phyloP scores from a whole-genome alignment of 2,888 invertebrate species.

The Thymelicus acteon region DNA sequence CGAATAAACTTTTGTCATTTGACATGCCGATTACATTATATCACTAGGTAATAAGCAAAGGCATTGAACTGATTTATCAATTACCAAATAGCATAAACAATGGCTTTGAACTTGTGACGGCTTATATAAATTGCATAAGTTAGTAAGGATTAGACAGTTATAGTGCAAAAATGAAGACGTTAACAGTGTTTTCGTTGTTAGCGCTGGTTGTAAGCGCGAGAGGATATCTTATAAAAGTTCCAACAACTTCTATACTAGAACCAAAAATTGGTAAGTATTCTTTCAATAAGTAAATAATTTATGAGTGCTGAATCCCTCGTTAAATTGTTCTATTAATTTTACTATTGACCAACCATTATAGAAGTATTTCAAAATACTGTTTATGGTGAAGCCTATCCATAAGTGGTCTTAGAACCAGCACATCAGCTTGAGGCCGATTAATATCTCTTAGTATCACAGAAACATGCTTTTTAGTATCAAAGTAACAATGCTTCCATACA shows the following conservation, averaged over 20 bases:
- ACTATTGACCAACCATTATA: no score
- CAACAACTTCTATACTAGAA: constrained; percentile 49
- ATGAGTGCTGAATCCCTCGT: no score
- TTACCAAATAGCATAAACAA: constrained; percentile 50
- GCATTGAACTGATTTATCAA: constrained; percentile 64
- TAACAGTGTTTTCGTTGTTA: constrained; percentile 55
- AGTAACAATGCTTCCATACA: no score
- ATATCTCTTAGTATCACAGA: no score
- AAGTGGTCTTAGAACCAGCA: no score
- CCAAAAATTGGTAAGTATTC: constrained; percentile 45
- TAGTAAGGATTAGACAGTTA: constrained; percentile 24
- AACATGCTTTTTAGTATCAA: no score
- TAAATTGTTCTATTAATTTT: no score
- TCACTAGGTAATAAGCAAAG: constrained; percentile 42
- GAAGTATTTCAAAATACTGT: no score
- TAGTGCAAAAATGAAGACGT: constrained; percentile 61
- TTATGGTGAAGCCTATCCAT: no score
- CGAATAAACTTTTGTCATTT: constrained; percentile 51
- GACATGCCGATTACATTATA: constrained; percentile 31
- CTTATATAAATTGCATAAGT: constrained; percentile 42
- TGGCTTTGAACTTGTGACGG: constrained; percentile 51
- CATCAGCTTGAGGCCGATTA: no score
- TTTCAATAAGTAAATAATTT: no score
- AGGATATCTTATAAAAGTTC: constrained; percentile 69
- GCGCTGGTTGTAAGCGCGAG: constrained; percentile 48